Percentiles rank a stretch among this genome's conserved stretches.
These are phyloP conservation scores for Shinisaurus crocodilurus DNA, from an alignment of 2,113 vertebrate genomes.

Conservation along the genomic window DNA sequence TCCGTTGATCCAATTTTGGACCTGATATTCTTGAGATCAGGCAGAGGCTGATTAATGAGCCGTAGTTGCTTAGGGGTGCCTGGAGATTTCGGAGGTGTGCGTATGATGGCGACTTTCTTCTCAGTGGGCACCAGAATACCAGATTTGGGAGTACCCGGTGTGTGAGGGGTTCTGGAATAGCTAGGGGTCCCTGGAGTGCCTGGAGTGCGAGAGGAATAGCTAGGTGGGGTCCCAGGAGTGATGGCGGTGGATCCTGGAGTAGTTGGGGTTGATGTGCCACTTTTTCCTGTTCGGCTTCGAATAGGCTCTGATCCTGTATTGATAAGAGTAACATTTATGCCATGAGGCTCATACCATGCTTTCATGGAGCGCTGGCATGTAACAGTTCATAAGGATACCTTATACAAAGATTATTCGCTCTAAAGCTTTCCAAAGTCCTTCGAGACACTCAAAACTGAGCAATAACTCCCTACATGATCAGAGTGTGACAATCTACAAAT, in stretches of 20 bases:
- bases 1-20: conserved; percentile 95
- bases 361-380: neutral
- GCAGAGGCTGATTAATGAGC: conserved; percentile 91
- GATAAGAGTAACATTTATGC: neutral
- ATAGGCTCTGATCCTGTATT: conserved; percentile 86
- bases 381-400: neutral
- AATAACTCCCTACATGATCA: neutral
- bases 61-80: conserved; percentile 91
- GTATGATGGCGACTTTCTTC: conserved; percentile 95
- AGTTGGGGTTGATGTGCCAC: conserved; percentile 92
- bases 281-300: conserved; percentile 90
- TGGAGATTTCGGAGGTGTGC: conserved; percentile 95
- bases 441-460: neutral
- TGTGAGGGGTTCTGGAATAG: conserved; percentile 90
- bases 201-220: conserved; percentile 92
- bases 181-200: conserved; percentile 89
- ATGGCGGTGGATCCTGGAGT: conserved; percentile 93
- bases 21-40: conserved; percentile 93
- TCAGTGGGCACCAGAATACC: conserved; percentile 91
- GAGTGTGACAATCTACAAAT: neutral
- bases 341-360: conserved; percentile 2
- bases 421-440: neutral
- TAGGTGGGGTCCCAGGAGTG: conserved; percentile 92
- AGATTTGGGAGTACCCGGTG: conserved; percentile 93
- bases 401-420: neutral